Conservation (phyloP, 2,113 vertebrate genomes). For the Parotia lawesii region DNA sequence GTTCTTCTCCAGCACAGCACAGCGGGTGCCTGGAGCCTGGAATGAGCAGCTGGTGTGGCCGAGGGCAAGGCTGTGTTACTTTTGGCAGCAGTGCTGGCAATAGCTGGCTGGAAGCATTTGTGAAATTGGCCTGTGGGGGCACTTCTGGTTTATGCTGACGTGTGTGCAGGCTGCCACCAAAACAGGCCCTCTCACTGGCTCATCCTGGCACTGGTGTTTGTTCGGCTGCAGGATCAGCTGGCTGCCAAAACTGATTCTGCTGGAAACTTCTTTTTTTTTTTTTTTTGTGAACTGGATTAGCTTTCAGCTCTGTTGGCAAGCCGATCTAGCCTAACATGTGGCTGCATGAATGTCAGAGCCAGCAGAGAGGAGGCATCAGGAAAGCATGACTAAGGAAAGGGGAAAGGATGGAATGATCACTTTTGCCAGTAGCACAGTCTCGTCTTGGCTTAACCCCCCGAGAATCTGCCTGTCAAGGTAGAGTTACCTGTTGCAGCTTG, state of each 20-base stretch:
- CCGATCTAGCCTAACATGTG: not conserved
- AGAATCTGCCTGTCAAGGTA: not conserved
- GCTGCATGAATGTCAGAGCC: not conserved
- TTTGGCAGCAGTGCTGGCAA: constrained; percentile 27
- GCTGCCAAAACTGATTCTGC: constrained; percentile 14
- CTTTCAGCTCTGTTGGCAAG: constrained; percentile 36
- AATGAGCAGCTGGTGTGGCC: constrained; percentile 41
- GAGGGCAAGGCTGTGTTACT: constrained; percentile 46
- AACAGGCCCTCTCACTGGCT: not conserved
- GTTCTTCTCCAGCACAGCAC: not conserved
- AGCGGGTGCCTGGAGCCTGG: not conserved
- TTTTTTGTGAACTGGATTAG: not conserved
- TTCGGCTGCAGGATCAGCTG: not conserved
- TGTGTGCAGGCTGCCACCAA: not conserved
- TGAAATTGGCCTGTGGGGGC: not conserved
- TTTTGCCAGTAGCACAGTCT: constrained; percentile 1
- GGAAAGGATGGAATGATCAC: not conserved
- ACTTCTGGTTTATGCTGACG: constrained; percentile 37
- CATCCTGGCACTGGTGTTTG: not conserved
- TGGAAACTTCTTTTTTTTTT: not conserved
- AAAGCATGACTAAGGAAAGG: constrained; percentile 52
- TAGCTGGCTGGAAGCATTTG: constrained; percentile 37
- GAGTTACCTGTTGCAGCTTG: constrained; percentile 23
- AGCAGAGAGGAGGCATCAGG: constrained; percentile 5
- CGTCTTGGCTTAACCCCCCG: not conserved